Percentiles rank a stretch among this genome's conserved stretches.
Conservation (phyloP, 2,888 invertebrate genomes). For the Drosophila limbata region DNA sequence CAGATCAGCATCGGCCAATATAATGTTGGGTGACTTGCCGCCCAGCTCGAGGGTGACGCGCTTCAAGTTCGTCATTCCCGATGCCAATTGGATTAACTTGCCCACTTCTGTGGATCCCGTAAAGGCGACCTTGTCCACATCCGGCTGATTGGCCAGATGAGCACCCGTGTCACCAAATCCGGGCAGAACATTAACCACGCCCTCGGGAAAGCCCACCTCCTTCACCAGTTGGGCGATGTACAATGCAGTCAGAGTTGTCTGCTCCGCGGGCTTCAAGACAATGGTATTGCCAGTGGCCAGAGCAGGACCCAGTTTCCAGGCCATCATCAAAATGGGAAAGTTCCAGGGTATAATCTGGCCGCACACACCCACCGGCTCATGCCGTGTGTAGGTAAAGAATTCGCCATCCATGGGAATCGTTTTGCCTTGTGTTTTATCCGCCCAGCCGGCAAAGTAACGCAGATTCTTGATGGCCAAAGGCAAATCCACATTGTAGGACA, state of each 20-base stretch:
- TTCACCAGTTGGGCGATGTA: constrained; percentile 93
- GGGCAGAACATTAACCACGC: constrained; percentile 96
- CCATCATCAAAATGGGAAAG: constrained; percentile 96
- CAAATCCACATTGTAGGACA: constrained; percentile 90
- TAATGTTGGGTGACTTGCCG: constrained; percentile 96
- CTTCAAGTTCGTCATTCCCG: constrained; percentile 91
- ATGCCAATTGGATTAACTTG: constrained; percentile 91
- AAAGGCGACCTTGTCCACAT: constrained; percentile 96
- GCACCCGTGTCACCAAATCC: constrained; percentile 95
- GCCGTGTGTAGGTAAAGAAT: constrained; percentile 93
- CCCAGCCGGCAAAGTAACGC: constrained; percentile 97
- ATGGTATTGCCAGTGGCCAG: constrained; percentile 92
- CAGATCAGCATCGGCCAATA: constrained; percentile 93
- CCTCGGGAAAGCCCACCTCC: constrained; percentile 96
- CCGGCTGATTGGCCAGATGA: constrained; percentile 89
- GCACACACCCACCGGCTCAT: constrained; percentile 97
- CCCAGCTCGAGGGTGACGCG: constrained; percentile 96
- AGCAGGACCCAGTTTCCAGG: constrained; percentile 97
- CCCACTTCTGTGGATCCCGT: constrained; percentile 96
- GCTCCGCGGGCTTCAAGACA: constrained; percentile 97
- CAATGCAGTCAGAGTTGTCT: constrained; percentile 96
- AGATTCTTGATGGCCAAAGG: constrained; percentile 88
- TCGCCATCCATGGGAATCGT: constrained; percentile 93
- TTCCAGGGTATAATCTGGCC: constrained; percentile 98
- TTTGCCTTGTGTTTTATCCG: constrained; percentile 93